Percentiles rank a stretch among this genome's conserved stretches.
Evolutionary conservation across 1,140 invertebrate genomes (phyloP).

Genomic region (Maniola jurtina): DNA sequence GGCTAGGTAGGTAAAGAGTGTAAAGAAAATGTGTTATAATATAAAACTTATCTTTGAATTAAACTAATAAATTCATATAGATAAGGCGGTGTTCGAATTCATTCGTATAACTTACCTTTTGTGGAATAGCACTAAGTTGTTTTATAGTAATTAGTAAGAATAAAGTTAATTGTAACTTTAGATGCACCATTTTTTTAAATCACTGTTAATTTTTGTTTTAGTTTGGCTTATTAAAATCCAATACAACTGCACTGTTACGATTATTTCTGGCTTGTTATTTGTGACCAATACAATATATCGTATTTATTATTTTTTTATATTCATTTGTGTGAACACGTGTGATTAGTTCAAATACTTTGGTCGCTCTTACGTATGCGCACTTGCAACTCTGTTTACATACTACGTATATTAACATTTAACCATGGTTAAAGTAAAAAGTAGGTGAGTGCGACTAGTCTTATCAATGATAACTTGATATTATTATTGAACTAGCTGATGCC

Average conservation of each 20-base stretch:
- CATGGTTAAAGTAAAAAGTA: background rate
- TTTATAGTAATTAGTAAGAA: conserved; percentile 15
- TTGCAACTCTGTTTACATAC: background rate
- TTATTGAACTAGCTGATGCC: too few relatives aligned
- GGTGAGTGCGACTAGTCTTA: background rate
- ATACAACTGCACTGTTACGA: too few relatives aligned
- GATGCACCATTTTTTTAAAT: conserved; percentile 15
- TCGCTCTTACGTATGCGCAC: conserved; percentile 7
- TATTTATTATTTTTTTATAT: conserved; percentile 16
- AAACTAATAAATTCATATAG: background rate
- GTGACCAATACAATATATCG: background rate
- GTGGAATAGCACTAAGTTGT: conserved; percentile 1
- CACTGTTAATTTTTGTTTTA: background rate
- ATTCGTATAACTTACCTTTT: conserved; percentile 19
- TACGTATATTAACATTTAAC: background rate
- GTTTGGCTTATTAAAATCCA: background rate
- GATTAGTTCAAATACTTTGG: conserved; percentile 15
- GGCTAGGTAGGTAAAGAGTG: too few relatives aligned
- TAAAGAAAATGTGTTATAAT: too few relatives aligned
- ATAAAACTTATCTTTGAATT: background rate
- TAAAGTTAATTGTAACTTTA: conserved; percentile 19
- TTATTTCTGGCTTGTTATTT: background rate
- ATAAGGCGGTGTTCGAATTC: background rate
- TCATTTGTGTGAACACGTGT: conserved; percentile 28
- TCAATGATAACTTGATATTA: background rate